phyloP scores from a whole-genome alignment of 2,113 vertebrate species.

The Noturus placidus region DNA sequence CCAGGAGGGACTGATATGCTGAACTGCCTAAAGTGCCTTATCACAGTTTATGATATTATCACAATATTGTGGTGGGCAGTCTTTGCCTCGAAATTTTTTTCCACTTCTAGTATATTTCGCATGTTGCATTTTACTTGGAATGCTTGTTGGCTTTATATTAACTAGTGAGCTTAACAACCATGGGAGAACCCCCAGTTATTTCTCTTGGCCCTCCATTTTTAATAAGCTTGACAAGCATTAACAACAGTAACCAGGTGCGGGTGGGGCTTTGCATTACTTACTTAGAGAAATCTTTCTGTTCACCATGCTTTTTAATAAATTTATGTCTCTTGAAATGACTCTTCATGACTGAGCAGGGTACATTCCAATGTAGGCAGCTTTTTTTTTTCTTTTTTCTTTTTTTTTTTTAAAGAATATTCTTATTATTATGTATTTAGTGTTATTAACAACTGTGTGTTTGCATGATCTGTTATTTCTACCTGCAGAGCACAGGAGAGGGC shows the following conservation, averaged over 20 bases:
- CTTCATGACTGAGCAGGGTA: background rate
- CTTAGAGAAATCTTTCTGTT: background rate
- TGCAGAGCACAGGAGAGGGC: constrained; percentile 53
- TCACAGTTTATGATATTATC: background rate
- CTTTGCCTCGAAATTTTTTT: background rate
- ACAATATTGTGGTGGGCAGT: background rate
- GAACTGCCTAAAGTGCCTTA: background rate
- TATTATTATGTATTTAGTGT: background rate
- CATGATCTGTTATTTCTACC: constrained; percentile 10
- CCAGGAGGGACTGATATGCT: no score
- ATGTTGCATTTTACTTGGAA: background rate
- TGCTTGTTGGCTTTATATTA: background rate
- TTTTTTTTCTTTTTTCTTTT: no score
- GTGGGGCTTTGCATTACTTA: background rate
- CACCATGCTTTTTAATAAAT: background rate
- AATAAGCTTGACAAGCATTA: background rate
- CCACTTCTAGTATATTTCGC: background rate
- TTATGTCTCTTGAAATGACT: background rate
- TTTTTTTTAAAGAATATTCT: background rate
- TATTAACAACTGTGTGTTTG: background rate
- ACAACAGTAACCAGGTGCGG: background rate
- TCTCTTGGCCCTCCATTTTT: background rate
- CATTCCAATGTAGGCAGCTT: background rate
- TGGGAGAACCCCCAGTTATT: background rate
- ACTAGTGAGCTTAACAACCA: background rate